Base-by-base conservation (phyloP, 1,140 invertebrate species). In the Rhysida immarginata region DNA sequence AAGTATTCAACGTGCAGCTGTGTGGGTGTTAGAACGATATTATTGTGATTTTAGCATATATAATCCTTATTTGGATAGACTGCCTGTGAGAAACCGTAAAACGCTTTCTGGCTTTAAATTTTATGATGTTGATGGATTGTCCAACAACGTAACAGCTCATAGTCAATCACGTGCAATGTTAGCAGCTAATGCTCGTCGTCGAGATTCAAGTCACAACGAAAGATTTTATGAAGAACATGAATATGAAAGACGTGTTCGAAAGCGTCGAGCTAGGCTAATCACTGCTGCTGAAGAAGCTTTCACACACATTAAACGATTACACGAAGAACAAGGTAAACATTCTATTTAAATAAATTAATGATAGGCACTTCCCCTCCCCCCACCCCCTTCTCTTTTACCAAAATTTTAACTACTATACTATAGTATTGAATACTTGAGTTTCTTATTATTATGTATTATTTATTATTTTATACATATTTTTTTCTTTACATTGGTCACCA, bases 151-250 rank as follows among this genome's bases (percentile, higher is more conserved):
- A 43, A 63, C 58, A 56, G 62, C 59, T 60, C 75, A 62, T 74
- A 77, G 65, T 75, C 68, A 63, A 70, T 78, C 72, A 2, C 69
- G 80, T 49, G 78, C 82, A 13, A 78, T 84, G 57, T 70, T 86
- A 56, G 79, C 81, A 3, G 78, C 80, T 0, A 82, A 83, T 66
- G 64, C 66, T 51, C 59, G 66, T 54, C 78, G 88, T 23, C 78
- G 91, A 63, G 87, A 88, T 61, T 81, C 82, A 2, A 87, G 88
- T 63, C 93, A 96, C 71, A 96, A 96, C 70, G 94, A 97, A 69
- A 76, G 91, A 18, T 96, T 97, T 69, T 95, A 97, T 68, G 93
- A 96, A 70, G 93, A 98, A 70, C 87, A 94, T 66, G 94, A 99
- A 71, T 95, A 95, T 66, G 93, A 96, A 61, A 75, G 92, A 48